Base-by-base conservation (phyloP, 1,140 invertebrate species). In the Caenorhabditis tropicalis region DNA sequence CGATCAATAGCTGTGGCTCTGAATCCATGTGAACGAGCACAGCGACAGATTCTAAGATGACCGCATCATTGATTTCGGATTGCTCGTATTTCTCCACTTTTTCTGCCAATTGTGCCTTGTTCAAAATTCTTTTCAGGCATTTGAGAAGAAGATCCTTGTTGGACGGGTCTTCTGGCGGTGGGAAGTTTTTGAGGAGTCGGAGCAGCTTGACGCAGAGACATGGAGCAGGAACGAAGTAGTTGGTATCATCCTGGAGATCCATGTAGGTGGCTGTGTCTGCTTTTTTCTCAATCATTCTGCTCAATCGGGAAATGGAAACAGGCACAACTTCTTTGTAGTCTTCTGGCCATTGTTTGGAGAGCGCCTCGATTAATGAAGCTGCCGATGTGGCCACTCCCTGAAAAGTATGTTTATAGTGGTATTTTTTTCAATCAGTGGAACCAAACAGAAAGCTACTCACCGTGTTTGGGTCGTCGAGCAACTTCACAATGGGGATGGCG, bases 81-180 rank as follows among this genome's bases (percentile, higher is more conserved):
- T 99, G 98, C 93, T 99, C 98, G 65, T n/a, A n/a, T n/a, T n/a
- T n/a, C n/a, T n/a, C n/a, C n/a, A 99, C 97, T 93, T 99, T 99
- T 92, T 99, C 99, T 31, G 98, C 99, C 92, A 99, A 99, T 92
- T 99, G 97, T 29, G 97, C 98, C 93, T 99, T 99, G 91, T 99
- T 99, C 87, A 99, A 93, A 90, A 99, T 99, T n/a, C 97, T 98
- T 93, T 99, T 98, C 89, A 99, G 92, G 91, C 98, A 99, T 93
- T 99, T 98, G 89, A 97, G 97, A 49, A 99, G 92, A 82, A 97
- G 94, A 21, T 96, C 96, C 48, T 96, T 87, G 85, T 91, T 90
- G 1, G 85, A 88, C 27, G 91, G 89, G 56, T 91, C 90, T 53
- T 91, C 90, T 90, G 96, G 96, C 31, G 97, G 96, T 83, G 96